Evolutionary conservation across 2,113 vertebrate species (phyloP).

Genomic region (Neogale vison): DNA sequence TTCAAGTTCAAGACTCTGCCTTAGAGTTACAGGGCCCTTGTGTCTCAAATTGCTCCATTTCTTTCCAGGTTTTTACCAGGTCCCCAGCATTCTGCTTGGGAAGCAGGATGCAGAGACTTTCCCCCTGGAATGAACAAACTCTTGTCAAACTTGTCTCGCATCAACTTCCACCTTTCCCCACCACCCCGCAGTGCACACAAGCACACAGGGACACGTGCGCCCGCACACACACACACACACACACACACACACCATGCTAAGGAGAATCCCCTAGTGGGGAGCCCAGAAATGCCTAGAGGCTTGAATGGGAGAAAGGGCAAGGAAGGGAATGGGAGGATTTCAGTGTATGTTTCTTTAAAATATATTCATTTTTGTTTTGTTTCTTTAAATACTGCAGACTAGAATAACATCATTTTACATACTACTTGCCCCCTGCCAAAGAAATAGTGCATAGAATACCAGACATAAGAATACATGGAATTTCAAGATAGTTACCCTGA

Average conservation of each 20-base stretch:
- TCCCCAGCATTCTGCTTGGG: not conserved
- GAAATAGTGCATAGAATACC: not conserved
- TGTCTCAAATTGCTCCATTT: not conserved
- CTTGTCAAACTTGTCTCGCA: not conserved
- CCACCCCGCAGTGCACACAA: fast-evolving
- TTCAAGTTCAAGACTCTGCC: not conserved
- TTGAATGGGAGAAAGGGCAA: not conserved
- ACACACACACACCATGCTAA: not conserved
- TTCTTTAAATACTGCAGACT: not conserved
- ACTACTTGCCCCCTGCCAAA: not conserved
- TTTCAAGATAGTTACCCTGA: not conserved
- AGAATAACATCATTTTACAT: not conserved
- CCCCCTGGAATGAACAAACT: not conserved
- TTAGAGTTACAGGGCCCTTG: not conserved
- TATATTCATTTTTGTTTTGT: not conserved
- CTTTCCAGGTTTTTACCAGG: not conserved
- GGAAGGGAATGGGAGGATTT: not conserved
- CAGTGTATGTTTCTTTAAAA: not conserved
- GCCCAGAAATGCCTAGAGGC: not conserved
- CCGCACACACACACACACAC: not conserved
- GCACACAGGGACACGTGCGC: too few species aligned
- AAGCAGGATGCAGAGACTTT: not conserved
- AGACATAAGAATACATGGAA: not conserved
- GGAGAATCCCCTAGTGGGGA: not conserved
- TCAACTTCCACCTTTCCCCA: not conserved